Evolutionary conservation across 2,888 invertebrate species (phyloP), one percentile per base, ranked within the genome.

Genomic region (Dryomyza anilis): DNA sequence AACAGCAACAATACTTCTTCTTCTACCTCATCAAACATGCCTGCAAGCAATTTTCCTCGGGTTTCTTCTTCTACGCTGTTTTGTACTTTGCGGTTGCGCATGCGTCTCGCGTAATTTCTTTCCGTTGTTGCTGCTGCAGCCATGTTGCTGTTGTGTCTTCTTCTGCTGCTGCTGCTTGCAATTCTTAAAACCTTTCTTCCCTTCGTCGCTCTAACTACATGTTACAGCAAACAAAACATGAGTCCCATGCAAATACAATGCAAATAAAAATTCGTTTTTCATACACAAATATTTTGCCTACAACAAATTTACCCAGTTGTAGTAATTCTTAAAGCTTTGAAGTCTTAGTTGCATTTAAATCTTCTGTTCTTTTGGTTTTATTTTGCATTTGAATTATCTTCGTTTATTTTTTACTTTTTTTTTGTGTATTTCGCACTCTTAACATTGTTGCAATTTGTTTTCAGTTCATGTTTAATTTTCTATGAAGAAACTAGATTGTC

Each of bases 21-120:
- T 33, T 33, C 48, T 23, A 21, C 48, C 48, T 48, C 27, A 29
- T 52, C 52, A 63, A 66, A 57, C 25, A 58, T 39, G 60, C 45
- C 53, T 30, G 64, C 45, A 67, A 67, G 60, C 50, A 48, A 64
- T 64, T 64, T 63, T 27, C 48, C 25, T 46, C 25, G 21, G 27
- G 25, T 57, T 45, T 27, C 29, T 27, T 19, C 23, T 53, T 64
- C 66, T 21, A 39, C 27, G 27, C 27, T 45, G 36, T 30, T 63
- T 36, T 39, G 27, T 56, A 57, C 66, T 67, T 55, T 39, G 19
- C 57, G 19, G 67, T 67, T 69, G 70, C 70, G 70, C 69, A 65
- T 69, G 69, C 69, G 68, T 69, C 67, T 69, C 67, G 69, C 67
- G 64, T 69, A 70, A 64, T 69, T 70, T 67, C 66, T 68, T 67